Conservation (phyloP, 2,888 invertebrate species). For the Buathra laborator region DNA sequence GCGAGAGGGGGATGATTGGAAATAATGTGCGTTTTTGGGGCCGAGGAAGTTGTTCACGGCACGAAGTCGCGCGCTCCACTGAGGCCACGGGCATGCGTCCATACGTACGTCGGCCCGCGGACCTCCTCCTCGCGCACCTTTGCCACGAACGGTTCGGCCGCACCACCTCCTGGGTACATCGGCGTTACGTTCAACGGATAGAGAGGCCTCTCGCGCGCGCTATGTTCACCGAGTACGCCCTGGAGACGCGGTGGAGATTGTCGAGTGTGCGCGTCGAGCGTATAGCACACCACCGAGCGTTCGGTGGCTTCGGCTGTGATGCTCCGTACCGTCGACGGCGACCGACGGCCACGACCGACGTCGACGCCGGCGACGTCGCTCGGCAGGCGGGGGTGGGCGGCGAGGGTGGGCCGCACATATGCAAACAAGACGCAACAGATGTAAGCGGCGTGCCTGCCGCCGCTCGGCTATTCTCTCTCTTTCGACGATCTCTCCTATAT, state of each 20-base stretch:
- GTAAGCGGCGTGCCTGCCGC: constrained; percentile 71
- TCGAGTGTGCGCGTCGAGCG: constrained; percentile 42
- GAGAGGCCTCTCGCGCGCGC: constrained; percentile 9
- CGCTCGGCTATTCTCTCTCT: constrained; percentile 37
- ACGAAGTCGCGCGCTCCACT: constrained; percentile 81
- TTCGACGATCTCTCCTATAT: neutral
- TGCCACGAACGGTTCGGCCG: constrained; percentile 58
- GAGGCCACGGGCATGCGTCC: constrained; percentile 76
- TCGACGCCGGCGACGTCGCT: constrained; percentile 53
- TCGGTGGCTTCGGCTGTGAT: constrained; percentile 55
- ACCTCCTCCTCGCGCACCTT: constrained; percentile 71
- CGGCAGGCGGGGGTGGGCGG: constrained; percentile 45
- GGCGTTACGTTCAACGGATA: constrained; percentile 7
- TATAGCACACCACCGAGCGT: constrained; percentile 18
- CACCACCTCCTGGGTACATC: constrained; percentile 56
- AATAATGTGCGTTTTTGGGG: constrained; percentile 37
- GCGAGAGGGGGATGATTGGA: constrained; percentile 53
- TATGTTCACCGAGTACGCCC: constrained; percentile 14
- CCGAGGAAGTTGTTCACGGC: constrained; percentile 74
- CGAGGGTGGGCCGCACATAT: constrained; percentile 68
- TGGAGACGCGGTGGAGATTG: constrained; percentile 45
- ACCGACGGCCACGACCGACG: constrained; percentile 35
- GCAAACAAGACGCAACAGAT: constrained; percentile 78
- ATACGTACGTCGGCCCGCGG: constrained; percentile 69
- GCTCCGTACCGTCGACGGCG: constrained; percentile 54